Conservation (phyloP, 2,888 invertebrate genomes). For the Thereva nobilitata region DNA sequence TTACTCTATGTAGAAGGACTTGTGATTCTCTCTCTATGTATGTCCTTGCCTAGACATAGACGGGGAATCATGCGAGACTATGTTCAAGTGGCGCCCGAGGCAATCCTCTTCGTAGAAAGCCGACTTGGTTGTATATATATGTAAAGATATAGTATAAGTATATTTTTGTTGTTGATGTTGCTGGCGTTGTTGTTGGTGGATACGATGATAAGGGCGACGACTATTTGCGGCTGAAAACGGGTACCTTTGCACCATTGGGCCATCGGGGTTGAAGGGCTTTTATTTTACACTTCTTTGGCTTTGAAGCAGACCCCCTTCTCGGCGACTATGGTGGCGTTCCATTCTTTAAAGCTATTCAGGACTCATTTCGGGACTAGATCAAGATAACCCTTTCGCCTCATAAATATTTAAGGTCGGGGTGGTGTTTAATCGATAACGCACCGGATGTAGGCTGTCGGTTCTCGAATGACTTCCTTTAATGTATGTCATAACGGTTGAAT, state of each 20-base stretch:
- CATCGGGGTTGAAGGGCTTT: slow-evolving; percentile 14
- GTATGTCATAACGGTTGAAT: slow-evolving; percentile 16
- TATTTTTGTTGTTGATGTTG: neutral
- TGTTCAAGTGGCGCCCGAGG: slow-evolving; percentile 6
- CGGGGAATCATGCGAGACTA: no score
- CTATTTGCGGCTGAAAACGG: slow-evolving; percentile 4
- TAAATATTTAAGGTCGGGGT: slow-evolving; percentile 26
- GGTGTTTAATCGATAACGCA: slow-evolving; percentile 28
- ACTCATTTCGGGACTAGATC: slow-evolving; percentile 8
- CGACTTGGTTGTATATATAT: neutral
- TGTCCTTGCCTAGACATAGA: no score
- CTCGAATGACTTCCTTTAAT: slow-evolving; percentile 23
- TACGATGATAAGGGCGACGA: slow-evolving; percentile 9
- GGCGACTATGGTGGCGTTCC: slow-evolving; percentile 3
- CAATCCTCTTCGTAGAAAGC: neutral
- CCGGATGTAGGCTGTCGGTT: slow-evolving; percentile 21
- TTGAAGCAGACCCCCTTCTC: neutral
- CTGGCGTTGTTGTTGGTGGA: neutral
- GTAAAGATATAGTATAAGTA: slow-evolving; percentile 6
- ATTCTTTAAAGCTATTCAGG: slow-evolving; percentile 4
- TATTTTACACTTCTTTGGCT: slow-evolving; percentile 23
- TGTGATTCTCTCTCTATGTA: no score
- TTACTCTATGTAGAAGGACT: neutral
- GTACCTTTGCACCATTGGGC: slow-evolving; percentile 4
- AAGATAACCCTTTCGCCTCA: slow-evolving; percentile 29